phyloP scores from a whole-genome alignment of 2,797 vertebrate species.

The Knipowitschia caucasica region DNA sequence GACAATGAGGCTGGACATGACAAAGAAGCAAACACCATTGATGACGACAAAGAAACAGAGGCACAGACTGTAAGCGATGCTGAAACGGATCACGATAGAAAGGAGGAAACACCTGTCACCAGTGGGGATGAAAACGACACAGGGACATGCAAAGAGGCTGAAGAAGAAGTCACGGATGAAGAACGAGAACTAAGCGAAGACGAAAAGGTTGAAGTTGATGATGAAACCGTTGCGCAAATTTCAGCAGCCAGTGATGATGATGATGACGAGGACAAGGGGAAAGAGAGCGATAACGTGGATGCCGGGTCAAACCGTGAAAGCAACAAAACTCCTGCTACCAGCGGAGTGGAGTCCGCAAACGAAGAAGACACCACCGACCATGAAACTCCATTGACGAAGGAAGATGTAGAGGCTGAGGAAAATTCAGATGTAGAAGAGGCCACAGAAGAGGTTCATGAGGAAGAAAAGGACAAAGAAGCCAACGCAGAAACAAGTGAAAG shows the following conservation, averaged over 20 bases:
- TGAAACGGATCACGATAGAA: slow-evolving; percentile 21
- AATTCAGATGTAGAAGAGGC: not conserved
- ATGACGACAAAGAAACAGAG: not conserved
- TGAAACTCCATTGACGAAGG: slow-evolving; percentile 21
- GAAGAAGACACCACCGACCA: slow-evolving; percentile 3
- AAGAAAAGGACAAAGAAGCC: not conserved
- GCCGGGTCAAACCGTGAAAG: not conserved
- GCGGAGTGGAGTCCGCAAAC: slow-evolving; percentile 13
- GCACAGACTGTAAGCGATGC: not conserved
- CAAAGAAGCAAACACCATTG: not conserved
- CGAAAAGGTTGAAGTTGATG: not conserved
- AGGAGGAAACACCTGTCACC: slow-evolving; percentile 7
- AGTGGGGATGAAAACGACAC: slow-evolving; percentile 17
- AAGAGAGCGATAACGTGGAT: not conserved
- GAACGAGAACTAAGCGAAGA: not conserved
- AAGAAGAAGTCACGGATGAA: not conserved
- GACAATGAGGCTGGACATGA: slow-evolving; percentile 1
- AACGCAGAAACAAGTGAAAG: not conserved
- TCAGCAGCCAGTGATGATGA: not conserved
- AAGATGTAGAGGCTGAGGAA: slow-evolving; percentile 12
- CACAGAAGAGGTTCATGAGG: not conserved
- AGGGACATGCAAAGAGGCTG: not conserved
- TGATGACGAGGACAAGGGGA: not conserved
- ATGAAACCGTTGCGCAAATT: not conserved
- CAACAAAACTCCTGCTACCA: not conserved